These are phyloP conservation scores for Antigone vipio DNA, from an alignment of 2,113 vertebrate species.

Conservation along the genomic window DNA sequence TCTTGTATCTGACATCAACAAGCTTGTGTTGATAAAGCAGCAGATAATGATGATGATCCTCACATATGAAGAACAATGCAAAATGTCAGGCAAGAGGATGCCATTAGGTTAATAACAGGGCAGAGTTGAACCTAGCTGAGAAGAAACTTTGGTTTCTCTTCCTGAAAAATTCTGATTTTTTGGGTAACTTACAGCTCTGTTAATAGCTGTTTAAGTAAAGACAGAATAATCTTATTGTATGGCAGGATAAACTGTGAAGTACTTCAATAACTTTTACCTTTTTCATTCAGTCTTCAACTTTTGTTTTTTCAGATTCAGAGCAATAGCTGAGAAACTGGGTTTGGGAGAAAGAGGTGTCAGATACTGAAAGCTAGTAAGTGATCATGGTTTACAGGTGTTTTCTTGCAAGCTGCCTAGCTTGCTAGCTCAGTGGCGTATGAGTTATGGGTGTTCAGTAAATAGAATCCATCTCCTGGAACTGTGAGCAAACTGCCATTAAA, in stretches of 20 bases:
- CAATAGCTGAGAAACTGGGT: not conserved
- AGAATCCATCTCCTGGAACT: not conserved
- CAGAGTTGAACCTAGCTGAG: not conserved
- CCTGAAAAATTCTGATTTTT: not conserved
- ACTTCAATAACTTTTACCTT: not conserved
- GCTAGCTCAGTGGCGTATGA: not conserved
- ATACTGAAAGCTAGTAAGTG: rapidly evolving
- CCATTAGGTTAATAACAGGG: not conserved
- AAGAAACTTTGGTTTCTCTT: not conserved
- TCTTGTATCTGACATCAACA: not conserved
- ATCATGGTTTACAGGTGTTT: not conserved
- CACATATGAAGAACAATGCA: not conserved
- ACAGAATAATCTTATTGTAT: not conserved
- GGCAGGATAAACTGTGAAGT: not conserved
- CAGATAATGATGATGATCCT: not conserved
- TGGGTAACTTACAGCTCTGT: not conserved
- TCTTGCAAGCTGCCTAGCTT: not conserved
- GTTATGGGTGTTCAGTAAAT: not conserved
- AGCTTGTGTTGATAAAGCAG: not conserved
- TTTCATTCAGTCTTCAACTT: not conserved
- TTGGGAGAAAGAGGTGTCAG: not conserved
- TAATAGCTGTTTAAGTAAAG: not conserved
- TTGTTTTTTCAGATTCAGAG: not conserved
- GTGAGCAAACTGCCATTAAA: not conserved
- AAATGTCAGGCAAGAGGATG: not conserved